A percentile compares a stretch with the other conserved stretches of the same genome.
Evolutionary conservation across 2,797 vertebrate species (phyloP).

Genomic region (Alectoris magna): DNA sequence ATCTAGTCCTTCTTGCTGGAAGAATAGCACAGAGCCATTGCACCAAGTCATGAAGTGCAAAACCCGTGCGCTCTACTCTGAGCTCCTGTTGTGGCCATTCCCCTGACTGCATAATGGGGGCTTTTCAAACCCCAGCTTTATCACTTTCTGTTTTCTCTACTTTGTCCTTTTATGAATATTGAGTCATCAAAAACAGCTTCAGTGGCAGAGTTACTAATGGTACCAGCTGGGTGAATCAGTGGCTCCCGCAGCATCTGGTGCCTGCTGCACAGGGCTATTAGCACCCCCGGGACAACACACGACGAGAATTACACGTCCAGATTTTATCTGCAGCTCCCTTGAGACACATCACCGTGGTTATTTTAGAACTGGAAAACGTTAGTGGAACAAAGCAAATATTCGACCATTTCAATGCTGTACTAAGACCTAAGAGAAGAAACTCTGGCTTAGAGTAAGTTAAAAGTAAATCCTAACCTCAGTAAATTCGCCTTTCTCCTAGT

Average conservation of each 20-base stretch:
- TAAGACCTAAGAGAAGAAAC: slow-evolving; percentile 25
- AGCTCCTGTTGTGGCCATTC: slow-evolving; percentile 59
- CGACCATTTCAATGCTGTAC: not conserved
- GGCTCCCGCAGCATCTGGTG: slow-evolving; percentile 29
- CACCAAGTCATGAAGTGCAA: not conserved
- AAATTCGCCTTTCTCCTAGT: not conserved
- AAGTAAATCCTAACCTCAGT: not conserved
- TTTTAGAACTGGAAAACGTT: slow-evolving; percentile 41
- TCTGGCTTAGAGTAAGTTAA: slow-evolving; percentile 6
- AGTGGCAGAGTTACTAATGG: slow-evolving; percentile 55
- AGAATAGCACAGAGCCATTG: not conserved
- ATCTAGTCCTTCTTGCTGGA: not conserved
- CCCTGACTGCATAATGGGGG: slow-evolving; percentile 58
- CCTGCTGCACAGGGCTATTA: not conserved
- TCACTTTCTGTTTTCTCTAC: slow-evolving; percentile 70
- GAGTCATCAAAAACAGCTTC: slow-evolving; percentile 72
- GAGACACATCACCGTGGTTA: slow-evolving; percentile 15
- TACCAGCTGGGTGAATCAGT: slow-evolving; percentile 63
- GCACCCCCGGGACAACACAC: not conserved
- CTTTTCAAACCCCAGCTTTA: slow-evolving; percentile 71
- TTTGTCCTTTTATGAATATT: slow-evolving; percentile 72
- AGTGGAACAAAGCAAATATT: slow-evolving; percentile 34
- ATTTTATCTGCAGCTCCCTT: slow-evolving; percentile 49
- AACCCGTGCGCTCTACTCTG: slow-evolving; percentile 43
- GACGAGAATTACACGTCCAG: slow-evolving; percentile 41